Evolutionary conservation across 2,888 invertebrate species (phyloP), one percentile per base, ranked within the genome.

Genomic region (Lucinisca nassula): DNA sequence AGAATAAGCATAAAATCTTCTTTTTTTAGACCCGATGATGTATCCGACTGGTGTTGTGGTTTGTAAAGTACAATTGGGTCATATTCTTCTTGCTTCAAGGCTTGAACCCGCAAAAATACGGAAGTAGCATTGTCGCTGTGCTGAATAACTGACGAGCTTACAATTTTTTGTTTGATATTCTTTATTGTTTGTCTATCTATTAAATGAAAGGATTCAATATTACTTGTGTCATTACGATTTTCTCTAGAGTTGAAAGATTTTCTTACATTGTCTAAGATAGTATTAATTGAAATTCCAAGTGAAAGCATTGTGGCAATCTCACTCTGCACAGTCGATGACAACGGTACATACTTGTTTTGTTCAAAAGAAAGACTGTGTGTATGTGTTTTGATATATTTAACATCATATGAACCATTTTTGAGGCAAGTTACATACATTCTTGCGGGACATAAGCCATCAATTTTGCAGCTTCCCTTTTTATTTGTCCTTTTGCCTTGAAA

Each of bases 401-500:
- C 80, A 24, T 73, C 17, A 17, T 73, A 55, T 17, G 32, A 38
- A 6, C 79, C 79, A 79, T 80, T 51, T 32, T 51, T 73, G n/a
- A n/a, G n/a, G n/a, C n/a, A n/a, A 55, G 55, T 24, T 21, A 80
- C 80, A 32, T 32, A 73, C 32, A 80, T 17, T n/a, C 74, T 27
- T 73, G 80, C 72, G 27, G 80, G 80, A 37, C 80, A 80, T 12
- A 80, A 24, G 8, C 58, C 40, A 55, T 73, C 73, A n/a, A 80
- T 51, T 73, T 74, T 45, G 37, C 73, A 80, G 37, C 51, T 32
- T 6, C 73, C 73, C n/a, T 38, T 80, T 80, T 6, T 35, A 51
- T 35, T 80, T 37, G 35, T 78, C 17, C 45, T 45, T 45, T 45
- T 45, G 45, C 45, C 45, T 45, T 45, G 45, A 45, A 12, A 45